These are phyloP conservation scores for Litocranius walleri DNA, from an alignment of 2,113 vertebrate genomes.

Conservation along the genomic window DNA sequence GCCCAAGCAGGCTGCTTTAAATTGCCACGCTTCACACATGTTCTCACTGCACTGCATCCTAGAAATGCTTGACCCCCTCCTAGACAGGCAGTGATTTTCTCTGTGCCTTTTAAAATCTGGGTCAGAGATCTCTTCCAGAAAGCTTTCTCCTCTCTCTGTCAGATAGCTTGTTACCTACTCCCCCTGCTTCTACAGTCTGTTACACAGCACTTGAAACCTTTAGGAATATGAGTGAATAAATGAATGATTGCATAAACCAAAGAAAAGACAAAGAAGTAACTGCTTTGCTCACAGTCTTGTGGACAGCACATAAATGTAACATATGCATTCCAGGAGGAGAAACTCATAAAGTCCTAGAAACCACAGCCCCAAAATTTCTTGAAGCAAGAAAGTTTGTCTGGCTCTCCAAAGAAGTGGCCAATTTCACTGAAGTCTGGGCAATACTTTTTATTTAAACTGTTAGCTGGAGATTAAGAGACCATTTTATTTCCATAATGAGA, in stretches of 20 bases:
- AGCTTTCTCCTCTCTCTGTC: background rate
- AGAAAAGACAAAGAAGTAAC: background rate
- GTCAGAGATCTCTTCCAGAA: background rate
- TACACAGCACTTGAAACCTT: background rate
- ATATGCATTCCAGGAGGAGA: background rate
- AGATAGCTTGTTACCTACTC: background rate
- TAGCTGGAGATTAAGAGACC: background rate
- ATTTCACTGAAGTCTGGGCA: background rate
- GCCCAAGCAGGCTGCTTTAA: background rate
- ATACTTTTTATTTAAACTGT: background rate
- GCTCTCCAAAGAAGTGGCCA: background rate
- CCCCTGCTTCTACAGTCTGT: background rate
- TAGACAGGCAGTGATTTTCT: background rate
- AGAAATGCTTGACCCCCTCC: background rate
- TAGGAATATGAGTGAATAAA: background rate
- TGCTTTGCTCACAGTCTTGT: background rate
- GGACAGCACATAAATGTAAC: background rate
- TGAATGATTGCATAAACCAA: background rate
- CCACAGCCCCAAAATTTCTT: background rate
- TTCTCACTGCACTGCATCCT: background rate
- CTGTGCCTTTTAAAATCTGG: background rate
- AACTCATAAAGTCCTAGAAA: background rate
- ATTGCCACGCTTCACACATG: background rate
- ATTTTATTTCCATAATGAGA: background rate
- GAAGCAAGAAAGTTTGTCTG: background rate